phyloP scores from a whole-genome alignment of 2,113 vertebrate species.

The Chaetops frenatus region DNA sequence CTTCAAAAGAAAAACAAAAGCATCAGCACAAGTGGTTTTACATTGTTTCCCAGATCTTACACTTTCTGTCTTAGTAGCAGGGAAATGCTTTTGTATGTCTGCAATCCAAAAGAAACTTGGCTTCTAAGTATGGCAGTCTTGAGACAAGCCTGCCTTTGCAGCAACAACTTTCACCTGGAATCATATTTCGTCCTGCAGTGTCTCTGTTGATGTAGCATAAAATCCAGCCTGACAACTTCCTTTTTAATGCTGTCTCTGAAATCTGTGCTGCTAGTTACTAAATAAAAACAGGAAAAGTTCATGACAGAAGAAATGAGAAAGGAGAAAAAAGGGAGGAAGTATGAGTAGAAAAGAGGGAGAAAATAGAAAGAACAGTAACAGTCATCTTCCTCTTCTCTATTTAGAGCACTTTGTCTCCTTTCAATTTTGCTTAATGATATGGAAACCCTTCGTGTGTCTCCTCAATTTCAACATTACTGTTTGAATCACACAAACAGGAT shows the following conservation, averaged over 20 bases:
- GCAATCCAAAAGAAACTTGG: neutral
- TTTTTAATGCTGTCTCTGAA: neutral
- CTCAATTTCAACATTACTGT: neutral
- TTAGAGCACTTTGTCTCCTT: neutral
- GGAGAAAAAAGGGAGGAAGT: neutral
- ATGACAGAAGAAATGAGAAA: neutral
- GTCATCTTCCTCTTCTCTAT: neutral
- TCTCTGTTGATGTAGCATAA: neutral
- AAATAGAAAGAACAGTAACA: neutral
- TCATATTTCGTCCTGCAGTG: neutral
- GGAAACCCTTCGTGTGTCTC: neutral
- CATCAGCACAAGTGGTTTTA: neutral
- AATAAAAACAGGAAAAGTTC: neutral
- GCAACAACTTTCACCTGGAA: neutral
- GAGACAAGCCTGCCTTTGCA: neutral
- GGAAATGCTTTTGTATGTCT: neutral
- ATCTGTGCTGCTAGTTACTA: neutral
- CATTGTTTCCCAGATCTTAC: neutral
- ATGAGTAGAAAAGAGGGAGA: neutral
- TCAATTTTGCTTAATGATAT: neutral
- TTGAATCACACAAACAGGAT: neutral
- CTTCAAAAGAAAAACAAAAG: neutral
- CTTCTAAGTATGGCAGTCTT: neutral
- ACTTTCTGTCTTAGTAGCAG: neutral
- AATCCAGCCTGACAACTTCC: neutral